Base-by-base conservation (phyloP, 2,888 invertebrate genomes). In the Pocota personata region DNA sequence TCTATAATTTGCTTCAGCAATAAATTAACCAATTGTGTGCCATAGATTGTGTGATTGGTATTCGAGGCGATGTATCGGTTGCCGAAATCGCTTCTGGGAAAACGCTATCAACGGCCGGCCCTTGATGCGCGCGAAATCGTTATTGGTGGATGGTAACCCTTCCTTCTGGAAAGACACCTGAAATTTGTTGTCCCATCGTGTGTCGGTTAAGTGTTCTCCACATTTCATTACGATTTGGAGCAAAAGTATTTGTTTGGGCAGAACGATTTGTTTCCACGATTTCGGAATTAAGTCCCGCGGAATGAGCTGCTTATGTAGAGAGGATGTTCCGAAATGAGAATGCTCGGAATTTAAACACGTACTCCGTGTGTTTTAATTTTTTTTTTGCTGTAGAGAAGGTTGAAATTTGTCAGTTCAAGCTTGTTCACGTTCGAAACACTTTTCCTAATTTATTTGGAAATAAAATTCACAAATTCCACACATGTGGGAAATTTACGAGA, bases 401-500 rank as follows among this genome's bases (percentile, higher is more conserved):
- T 57, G 19, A 35, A 83, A 84, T 84, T 84, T 84, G 84, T 80
- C 84, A 78, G 62, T n/a, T 27, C 46, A 50, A 43, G 67, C 76
- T 79, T 66, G 75, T 66, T 80, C 86, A 57, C 66, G 50, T 57
- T 43, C 40, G 30, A 14, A 71, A 80, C 75, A 80, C 75, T 80
- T 69, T 83, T 76, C 52, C 60, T 76, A 76, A 76, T 77, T 80
- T 86, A 72, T 80, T 72, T 86, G 40, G 58, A 66, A 76, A 80
- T 52, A 46, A 80, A 82, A 80, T 80, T 80, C 76, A 80, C 52
- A 86, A 80, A 86, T 80, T 76, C 80, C 80, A 66, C 71, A 60
- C 82, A 80, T 86, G 86, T 86, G 86, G 86, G 86, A 86, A 86
- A 86, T 86, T 86, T 86, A 80, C 80, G 86, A 86, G 86, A 80